Evolutionary conservation across 2,797 vertebrate species (phyloP), one percentile per base, ranked within the genome.

Genomic region (Crossoptilon crossoptilon): DNA sequence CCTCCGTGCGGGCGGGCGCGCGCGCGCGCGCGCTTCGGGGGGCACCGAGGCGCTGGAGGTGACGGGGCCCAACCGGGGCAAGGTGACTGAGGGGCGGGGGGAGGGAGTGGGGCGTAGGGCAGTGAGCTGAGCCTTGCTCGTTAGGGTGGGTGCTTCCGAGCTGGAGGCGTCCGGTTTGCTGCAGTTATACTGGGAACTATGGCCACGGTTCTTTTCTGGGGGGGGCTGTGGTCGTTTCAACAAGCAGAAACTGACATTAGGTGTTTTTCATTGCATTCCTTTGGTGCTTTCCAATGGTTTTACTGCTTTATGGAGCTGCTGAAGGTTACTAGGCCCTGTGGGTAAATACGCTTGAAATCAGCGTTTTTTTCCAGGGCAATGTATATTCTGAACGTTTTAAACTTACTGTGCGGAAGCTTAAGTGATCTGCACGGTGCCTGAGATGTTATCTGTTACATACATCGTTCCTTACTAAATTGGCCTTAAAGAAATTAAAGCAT

Each of bases 401-500:
- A 4, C 29, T 5, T 10, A 1, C 3, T 71, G 2, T 7, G 2
- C 0, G 1, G 53, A 70, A 82, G 44, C 33, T 49, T 26, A 62
- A 74, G 27, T 10, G 56, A 35, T 69, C 19, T 0, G 0, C 10
- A 0, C 17, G 41, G 51, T 63, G 3, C 24, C 16, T 46, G 0
- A 22, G 29, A 69, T 41, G 7, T 71, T 80, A 4, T n/a, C 24
- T 51, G 9, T 53, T 80, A 3, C 31, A 10, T 8, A 17, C n/a
- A 3, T 68, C 27, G 13, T 6, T 31, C 7, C 6, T 77, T 4
- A 14, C 33, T 15, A 84, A 77, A 31, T 9, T 66, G 7, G 3
- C 4, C 7, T 72, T 69, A 39, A 29, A 51, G 23, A 41, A 23
- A 1, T 35, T 27, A 53, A 59, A 11, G 1, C 7, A 1, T n/a